A percentile compares a stretch with the other conserved stretches of the same genome.
Conservation (phyloP, 2,113 vertebrate genomes). For the Rousettus leschenaultii region DNA sequence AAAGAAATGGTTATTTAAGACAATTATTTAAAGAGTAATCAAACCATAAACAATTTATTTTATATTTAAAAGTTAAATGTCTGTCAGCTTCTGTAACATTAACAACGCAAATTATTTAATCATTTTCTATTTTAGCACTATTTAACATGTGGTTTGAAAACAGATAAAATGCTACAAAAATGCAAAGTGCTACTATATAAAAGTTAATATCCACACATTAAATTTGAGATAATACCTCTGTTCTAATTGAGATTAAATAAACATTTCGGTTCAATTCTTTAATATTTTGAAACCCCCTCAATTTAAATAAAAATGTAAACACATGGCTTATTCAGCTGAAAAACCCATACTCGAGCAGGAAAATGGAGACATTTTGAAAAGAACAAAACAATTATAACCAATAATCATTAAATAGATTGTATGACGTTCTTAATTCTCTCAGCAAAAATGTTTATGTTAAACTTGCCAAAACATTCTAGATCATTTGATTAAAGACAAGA, state of each 20-base stretch:
- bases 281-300: slow-evolving; percentile 59
- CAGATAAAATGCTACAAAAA: slow-evolving; percentile 48
- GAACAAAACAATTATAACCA: not conserved
- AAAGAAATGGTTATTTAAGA: not conserved
- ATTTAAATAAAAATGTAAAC: slow-evolving; percentile 24
- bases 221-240: not conserved
- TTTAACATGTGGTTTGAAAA: slow-evolving; percentile 53
- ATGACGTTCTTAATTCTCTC: not conserved
- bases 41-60: not conserved
- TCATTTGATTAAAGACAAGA: not conserved
- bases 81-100: not conserved
- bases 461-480: not conserved
- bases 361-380: slow-evolving; percentile 12
- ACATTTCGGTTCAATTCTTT: slow-evolving; percentile 47
- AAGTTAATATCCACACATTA: not conserved
- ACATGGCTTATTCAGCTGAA: not conserved
- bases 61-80: not conserved
- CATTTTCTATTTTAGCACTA: not conserved
- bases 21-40: not conserved
- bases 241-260: not conserved
- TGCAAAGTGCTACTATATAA: not conserved
- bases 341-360: not conserved
- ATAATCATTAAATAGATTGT: not conserved
- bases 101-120: not conserved
- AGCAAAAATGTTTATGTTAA: not conserved